These are phyloP conservation scores for Oligia strigilis DNA, from an alignment of 2,888 invertebrate species.

Conservation along the genomic window DNA sequence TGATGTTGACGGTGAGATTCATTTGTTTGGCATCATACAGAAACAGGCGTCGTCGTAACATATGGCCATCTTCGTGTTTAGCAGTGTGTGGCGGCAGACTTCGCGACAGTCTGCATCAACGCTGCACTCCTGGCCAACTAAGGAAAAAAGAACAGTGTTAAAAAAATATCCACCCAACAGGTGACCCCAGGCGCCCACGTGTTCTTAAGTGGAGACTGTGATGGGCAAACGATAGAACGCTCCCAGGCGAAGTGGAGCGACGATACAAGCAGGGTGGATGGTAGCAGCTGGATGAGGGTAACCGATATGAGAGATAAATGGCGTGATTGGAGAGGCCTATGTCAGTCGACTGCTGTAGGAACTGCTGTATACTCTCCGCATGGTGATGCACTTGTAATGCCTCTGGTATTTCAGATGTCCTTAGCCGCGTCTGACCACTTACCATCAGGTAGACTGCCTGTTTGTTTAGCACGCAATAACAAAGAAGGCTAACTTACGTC, in stretches of 20 bases:
- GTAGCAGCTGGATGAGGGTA: too few species aligned
- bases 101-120: slow-evolving; percentile 19
- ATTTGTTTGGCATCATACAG: slow-evolving; percentile 12
- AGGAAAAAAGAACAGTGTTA: neutral
- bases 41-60: slow-evolving; percentile 9
- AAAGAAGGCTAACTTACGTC: slow-evolving; percentile 2
- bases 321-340: neutral
- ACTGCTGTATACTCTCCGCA: too few species aligned
- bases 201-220: neutral
- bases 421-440: neutral
- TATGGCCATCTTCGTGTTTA: neutral
- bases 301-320: neutral
- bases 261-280: too few species aligned
- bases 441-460: neutral
- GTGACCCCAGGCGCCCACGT: neutral
- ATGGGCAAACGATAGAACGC: neutral
- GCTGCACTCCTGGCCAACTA: neutral
- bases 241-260: neutral
- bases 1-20: neutral
- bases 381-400: neutral
- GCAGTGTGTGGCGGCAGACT: neutral
- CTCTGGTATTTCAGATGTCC: neutral
- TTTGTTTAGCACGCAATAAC: neutral
- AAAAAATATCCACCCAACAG: too few species aligned
- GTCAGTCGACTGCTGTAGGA: neutral